These are phyloP conservation scores for Cotesia glomerata DNA, from an alignment of 1,140 invertebrate species.

Conservation along the genomic window DNA sequence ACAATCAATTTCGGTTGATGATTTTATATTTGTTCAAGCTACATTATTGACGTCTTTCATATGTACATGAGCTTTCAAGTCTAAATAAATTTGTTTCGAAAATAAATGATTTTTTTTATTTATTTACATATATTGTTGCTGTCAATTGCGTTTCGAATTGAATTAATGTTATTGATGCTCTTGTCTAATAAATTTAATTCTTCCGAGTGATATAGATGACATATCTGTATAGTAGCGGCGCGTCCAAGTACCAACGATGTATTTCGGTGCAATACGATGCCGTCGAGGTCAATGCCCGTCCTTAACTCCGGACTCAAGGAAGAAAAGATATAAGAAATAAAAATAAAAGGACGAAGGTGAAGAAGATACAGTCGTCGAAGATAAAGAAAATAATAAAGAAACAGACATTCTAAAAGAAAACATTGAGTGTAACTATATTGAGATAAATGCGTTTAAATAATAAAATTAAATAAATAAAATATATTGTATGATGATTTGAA, in stretches of 20 bases:
- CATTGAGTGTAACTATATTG: slow-evolving; percentile 1
- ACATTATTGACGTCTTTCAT: too few relatives aligned
- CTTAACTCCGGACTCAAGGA: slow-evolving; percentile 60
- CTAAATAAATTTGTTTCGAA: too few relatives aligned
- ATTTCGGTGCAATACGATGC: slow-evolving; percentile 50
- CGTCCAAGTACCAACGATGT: slow-evolving; percentile 47
- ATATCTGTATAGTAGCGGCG: slow-evolving; percentile 7
- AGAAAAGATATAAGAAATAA: slow-evolving; percentile 41
- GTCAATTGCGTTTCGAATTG: too few relatives aligned
- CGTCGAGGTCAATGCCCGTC: slow-evolving; percentile 63
- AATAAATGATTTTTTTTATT: too few relatives aligned
- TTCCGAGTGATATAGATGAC: background rate
- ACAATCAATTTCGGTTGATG: too few relatives aligned
- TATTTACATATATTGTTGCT: too few relatives aligned
- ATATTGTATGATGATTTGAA: too few relatives aligned
- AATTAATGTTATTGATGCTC: too few relatives aligned
- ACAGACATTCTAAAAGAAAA: background rate
- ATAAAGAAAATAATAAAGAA: slow-evolving; percentile 2
- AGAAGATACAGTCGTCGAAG: background rate
- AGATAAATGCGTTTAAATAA: slow-evolving; percentile 38
- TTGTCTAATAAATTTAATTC: too few relatives aligned
- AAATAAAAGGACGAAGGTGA: slow-evolving; percentile 22
- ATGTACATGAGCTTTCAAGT: too few relatives aligned
- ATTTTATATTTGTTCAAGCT: too few relatives aligned
- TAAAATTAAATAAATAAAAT: slow-evolving; percentile 31